Base-by-base conservation (phyloP, 2,888 invertebrate genomes). In the Balanococcus diminutus region DNA sequence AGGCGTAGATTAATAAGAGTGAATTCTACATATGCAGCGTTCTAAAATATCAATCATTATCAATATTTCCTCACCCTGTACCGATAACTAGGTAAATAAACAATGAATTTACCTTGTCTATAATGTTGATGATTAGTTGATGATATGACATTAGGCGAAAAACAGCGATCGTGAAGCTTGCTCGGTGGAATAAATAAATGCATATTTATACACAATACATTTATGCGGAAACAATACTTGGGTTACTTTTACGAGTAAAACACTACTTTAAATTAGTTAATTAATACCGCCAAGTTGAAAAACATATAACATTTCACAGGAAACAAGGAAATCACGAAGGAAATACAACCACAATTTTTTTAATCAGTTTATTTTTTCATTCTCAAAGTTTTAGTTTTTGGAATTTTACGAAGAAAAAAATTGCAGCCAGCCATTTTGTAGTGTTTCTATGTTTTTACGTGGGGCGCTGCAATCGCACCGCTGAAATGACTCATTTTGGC, bases 381-480 rank as follows among this genome's bases (percentile, higher is more conserved):
- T 14, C 6, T 19, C 32, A n/a, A 36, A n/a, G 19, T 19, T 79
- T 79, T 79, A 36, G 19, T 79, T 79, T 79, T 79, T 79, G 75
- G 75, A 79, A 79, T 79, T 79, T 79, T 25, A n/a, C 8, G n/a
- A 19, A 8, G 36, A 79, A 79, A 79, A 79, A 79, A 79, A 79
- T 79, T 79, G 75, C 75, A 79, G 75, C 75, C 75, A 79, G 75
- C 75, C 75, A 79, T 79, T 79, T 79, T 36, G 75, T 36, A 22
- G 36, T 79, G 19, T 79, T 79, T 79, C 2, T 3, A 8, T 9
- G 22, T 6, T 56, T 56, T 8, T 19, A 67, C 25, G 75, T 36
- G 75, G 75, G 36, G 75, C 75, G 75, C 75, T 79, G 75, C 75
- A 19, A 19, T 36, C 75, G 75, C n/a, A 46, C 6, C 5, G 16